phyloP scores from a whole-genome alignment of 2,113 vertebrate species.

The Nothoprocta perdicaria region DNA sequence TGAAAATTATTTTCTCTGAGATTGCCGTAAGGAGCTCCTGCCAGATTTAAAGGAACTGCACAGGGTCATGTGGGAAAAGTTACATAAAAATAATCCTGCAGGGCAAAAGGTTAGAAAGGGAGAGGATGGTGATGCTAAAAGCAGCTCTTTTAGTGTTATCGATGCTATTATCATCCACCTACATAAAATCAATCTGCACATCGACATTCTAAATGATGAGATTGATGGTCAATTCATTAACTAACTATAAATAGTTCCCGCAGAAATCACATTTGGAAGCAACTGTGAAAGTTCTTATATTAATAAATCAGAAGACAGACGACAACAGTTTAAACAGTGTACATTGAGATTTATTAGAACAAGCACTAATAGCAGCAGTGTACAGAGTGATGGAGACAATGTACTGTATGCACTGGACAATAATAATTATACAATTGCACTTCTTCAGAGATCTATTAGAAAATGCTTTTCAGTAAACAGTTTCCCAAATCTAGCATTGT shows the following conservation, averaged over 20 bases:
- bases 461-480: constrained; percentile 81
- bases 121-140: neutral
- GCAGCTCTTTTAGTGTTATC: neutral
- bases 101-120: neutral
- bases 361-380: constrained; percentile 91
- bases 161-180: neutral
- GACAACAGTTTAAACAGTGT: constrained; percentile 66
- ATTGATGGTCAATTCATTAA: neutral
- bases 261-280: neutral
- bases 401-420: constrained; percentile 76
- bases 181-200: neutral
- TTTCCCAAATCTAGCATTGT: constrained; percentile 78
- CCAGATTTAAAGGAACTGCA: constrained; percentile 17
- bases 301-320: constrained; percentile 51
- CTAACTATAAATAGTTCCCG: neutral
- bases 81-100: constrained; percentile 15
- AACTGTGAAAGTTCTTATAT: neutral
- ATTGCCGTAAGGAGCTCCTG: neutral
- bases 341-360: constrained; percentile 88
- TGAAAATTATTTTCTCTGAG: constrained; percentile 11
- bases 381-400: constrained; percentile 85
- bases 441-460: constrained; percentile 84
- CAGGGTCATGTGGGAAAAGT: neutral
- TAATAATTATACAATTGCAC: constrained; percentile 88
- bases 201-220: neutral